Conservation (phyloP, 2,113 vertebrate species). For the Ia io region DNA sequence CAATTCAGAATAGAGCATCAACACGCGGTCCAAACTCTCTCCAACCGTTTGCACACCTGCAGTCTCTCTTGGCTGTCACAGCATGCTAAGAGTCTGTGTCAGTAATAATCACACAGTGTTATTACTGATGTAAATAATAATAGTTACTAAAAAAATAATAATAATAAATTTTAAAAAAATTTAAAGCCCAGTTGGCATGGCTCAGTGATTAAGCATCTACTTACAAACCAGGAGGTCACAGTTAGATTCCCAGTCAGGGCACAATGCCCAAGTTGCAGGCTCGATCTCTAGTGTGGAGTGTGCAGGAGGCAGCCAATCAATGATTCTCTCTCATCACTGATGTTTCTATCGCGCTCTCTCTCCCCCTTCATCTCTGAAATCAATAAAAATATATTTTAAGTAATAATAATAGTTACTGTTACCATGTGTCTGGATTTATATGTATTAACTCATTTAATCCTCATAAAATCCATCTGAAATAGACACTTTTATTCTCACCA, state of each 20-base stretch:
- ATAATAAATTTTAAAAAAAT: no score
- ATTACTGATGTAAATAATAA: neutral
- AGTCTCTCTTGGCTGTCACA: neutral
- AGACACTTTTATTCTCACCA: neutral
- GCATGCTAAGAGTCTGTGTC: neutral
- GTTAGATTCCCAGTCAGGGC: no score
- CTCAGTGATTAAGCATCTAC: no score
- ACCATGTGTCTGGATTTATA: neutral
- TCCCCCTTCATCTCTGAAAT: no score
- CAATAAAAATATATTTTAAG: no score
- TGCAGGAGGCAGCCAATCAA: no score
- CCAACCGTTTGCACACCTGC: neutral
- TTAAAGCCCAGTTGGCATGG: no score
- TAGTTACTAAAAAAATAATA: neutral
- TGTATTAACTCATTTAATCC: neutral
- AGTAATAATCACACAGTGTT: neutral
- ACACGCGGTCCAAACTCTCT: neutral
- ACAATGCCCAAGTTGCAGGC: no score
- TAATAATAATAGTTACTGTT: neutral
- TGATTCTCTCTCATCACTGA: no score
- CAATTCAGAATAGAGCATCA: accelerated
- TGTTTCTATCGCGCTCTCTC: no score
- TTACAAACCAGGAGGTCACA: no score
- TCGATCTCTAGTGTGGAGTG: no score
- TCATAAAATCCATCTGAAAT: neutral